Evolutionary conservation across 1,140 invertebrate genomes (phyloP).

Genomic region (Panonychus citri): DNA sequence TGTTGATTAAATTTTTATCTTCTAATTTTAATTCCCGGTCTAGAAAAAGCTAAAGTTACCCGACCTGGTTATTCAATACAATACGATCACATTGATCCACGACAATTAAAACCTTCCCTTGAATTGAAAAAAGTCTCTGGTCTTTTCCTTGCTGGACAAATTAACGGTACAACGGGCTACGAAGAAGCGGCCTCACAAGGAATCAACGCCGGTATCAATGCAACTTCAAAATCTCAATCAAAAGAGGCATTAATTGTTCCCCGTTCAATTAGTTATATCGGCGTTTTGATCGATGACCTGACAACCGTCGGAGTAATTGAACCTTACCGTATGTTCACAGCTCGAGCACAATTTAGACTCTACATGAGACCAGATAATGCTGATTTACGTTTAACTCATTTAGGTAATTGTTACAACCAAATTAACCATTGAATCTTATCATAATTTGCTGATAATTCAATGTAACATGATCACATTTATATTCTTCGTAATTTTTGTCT

Average conservation of each 20-base stretch:
- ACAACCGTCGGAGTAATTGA: constrained; percentile 59
- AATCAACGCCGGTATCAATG: constrained; percentile 42
- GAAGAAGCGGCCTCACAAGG: constrained; percentile 87
- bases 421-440: too few species aligned
- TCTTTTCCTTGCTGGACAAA: constrained; percentile 75
- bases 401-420: too few species aligned
- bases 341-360: constrained; percentile 63
- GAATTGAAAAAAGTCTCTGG: constrained; percentile 50
- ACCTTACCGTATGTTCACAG: constrained; percentile 88
- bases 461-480: too few species aligned
- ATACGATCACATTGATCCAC: constrained; percentile 76
- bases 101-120: constrained; percentile 46
- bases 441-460: too few species aligned
- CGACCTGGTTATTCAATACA: constrained; percentile 64
- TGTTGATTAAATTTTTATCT: too few species aligned
- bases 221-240: constrained; percentile 25
- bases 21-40: constrained; percentile 50
- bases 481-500: too few species aligned
- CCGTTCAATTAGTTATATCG: constrained; percentile 63
- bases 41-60: constrained; percentile 48
- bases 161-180: constrained; percentile 88
- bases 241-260: constrained; percentile 38
- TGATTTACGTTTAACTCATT: constrained; percentile 52
- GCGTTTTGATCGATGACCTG: constrained; percentile 74
- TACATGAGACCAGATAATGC: constrained; percentile 69